Conservation (phyloP, 2,113 vertebrate species). For the Leptodactylus fuscus region DNA sequence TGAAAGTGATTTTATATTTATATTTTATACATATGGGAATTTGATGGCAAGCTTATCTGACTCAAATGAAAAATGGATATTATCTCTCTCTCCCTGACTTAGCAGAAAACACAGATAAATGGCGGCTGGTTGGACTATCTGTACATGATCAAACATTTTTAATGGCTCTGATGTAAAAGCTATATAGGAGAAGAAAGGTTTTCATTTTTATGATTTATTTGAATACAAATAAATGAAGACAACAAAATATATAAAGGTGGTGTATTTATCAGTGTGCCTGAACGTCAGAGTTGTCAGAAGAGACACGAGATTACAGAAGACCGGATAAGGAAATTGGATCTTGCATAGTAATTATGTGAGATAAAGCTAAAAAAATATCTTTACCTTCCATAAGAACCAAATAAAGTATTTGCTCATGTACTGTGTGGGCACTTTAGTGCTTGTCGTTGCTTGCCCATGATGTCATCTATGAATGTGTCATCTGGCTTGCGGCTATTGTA, state of each 20-base stretch:
- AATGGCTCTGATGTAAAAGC: neutral
- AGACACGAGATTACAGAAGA: neutral
- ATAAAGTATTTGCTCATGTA: conserved; percentile 38
- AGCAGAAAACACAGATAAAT: neutral
- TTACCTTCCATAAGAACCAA: conserved; percentile 47
- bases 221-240: neutral
- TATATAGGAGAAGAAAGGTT: neutral
- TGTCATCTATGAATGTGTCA: conserved; percentile 47
- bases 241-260: neutral
- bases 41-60: neutral
- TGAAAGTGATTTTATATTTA: neutral
- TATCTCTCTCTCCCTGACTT: neutral
- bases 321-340: conserved; percentile 1
- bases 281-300: neutral
- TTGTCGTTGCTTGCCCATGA: conserved; percentile 52
- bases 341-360: conserved; percentile 26
- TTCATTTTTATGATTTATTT: neutral
- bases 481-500: conserved; percentile 39
- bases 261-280: neutral
- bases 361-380: conserved; percentile 24
- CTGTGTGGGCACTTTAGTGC: conserved; percentile 36
- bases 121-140: neutral
- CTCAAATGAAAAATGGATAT: neutral
- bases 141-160: neutral
- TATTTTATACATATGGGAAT: neutral